phyloP scores from a whole-genome alignment of 2,113 vertebrate genomes.

The Tachycineta bicolor region DNA sequence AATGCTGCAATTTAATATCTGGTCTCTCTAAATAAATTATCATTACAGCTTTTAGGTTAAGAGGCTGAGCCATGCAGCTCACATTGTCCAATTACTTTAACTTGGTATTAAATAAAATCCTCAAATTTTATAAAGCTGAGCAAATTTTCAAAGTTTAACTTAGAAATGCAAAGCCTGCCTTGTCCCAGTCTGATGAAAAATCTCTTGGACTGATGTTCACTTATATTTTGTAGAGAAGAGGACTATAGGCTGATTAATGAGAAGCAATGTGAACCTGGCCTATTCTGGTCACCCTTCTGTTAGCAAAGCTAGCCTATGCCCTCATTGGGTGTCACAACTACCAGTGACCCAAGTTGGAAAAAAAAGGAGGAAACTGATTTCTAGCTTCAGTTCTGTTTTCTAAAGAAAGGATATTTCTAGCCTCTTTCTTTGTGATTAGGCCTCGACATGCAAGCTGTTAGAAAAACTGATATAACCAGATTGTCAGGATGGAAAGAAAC shows the following conservation, averaged over 20 bases:
- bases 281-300: not conserved
- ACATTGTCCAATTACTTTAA: not conserved
- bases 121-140: not conserved
- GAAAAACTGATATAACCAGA: constrained; percentile 65
- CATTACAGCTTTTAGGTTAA: not conserved
- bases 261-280: not conserved
- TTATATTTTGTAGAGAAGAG: not conserved
- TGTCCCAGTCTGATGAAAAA: not conserved
- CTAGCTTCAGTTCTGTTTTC: constrained; percentile 11
- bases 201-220: not conserved
- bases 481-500: constrained; percentile 55
- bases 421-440: constrained; percentile 45
- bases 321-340: not conserved
- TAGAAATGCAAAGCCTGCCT: not conserved
- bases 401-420: constrained; percentile 25
- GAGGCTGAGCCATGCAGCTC: not conserved
- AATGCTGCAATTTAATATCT: not conserved
- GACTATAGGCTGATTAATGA: not conserved
- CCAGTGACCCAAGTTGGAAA: not conserved
- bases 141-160: not conserved
- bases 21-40: not conserved
- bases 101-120: not conserved
- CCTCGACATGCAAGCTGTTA: not conserved
- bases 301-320: not conserved
- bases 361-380: not conserved